Base-by-base conservation (phyloP, 2,113 vertebrate species). In the Alethe diademata region DNA sequence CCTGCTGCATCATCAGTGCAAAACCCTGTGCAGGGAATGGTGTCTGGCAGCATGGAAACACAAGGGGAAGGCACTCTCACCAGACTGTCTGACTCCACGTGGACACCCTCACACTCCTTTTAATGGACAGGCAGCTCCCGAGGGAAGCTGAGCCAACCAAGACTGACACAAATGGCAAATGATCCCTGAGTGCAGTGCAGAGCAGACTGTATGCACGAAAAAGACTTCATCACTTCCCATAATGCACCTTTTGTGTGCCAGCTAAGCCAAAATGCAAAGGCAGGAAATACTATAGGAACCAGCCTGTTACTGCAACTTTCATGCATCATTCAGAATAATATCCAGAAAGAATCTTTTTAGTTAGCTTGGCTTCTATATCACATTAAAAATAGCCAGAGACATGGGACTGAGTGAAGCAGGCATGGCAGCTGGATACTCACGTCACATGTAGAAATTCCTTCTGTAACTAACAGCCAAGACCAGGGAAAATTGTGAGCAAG, bases 51-150 rank as follows among this genome's bases (percentile, higher is more conserved):
- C 62, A 88, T 98, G 73, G 99, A 99, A 61, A 93, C 92, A 6
- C 97, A 97, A 74, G 96, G 98, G 42, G 98, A 99, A 96, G 71
- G 97, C 7, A 64, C 94, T 64, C 98, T 98, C 31, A 81, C 96
- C 64, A 98, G 98, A 94, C 97, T 98, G 22, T 97, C 98, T 0
- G 98, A 98, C 83, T 96, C 98, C 3, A 95, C 92, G 1, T 99
- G 99, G 99, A 96, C 98, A 1, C 73, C 98, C 84, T 97, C 98
- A 9, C 98, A 98, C 62, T 98, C 98, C 4, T 98, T 99, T 93
- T 99, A 96, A 98, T 42, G 76, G 83, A 70, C 22, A 19, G n/a
- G 43, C 42, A 47, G 74, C 33, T 72, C 45, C 35, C 0, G 0
- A 67, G 62, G 42, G 82, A 50, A 33, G 71, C 90, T 82, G 69